Evolutionary conservation across 1,140 invertebrate genomes (phyloP), one percentile per base, ranked within the genome.

Genomic region (Heliconius nattereri): DNA sequence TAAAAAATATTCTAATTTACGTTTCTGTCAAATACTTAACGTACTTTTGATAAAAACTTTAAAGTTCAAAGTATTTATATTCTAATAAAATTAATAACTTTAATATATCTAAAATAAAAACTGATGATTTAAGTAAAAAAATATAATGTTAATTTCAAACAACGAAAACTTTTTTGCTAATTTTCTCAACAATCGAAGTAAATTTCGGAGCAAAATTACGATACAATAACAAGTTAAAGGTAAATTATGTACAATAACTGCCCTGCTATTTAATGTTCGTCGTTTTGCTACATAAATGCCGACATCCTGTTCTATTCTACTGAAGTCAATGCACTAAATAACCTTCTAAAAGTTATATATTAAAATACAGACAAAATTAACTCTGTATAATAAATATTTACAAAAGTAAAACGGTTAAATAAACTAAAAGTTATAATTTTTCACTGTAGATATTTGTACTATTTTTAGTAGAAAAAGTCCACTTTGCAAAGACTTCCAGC

Each of bases 271-370:
- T 66, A 26, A 23, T 23, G 60, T 16, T 66, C 13, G 60, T 66
- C 60, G 23, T 66, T 66, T 26, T 9, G 3, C 60, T 26, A 26
- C 3, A 66, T 11, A 66, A 66, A 66, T 66, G 11, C 13, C 60
- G 60, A 66, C 60, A 66, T 66, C 26, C 60, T 29, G 60, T 66
- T 11, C 26, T 45, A 66, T 66, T 66, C 26, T 23, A n/a, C 20
- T 29, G 26, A 11, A 6, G 60, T 66, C 60, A 66, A 66, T 66
- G 60, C 3, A 26, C 2, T 1, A 23, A 54, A 35, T 35, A 45
- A 60, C 20, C 57, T 60, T 60, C n/a, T 26, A 60, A 60, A 60
- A 60, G 52, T 60, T 60, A 45, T 45, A n/a, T n/a, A 57, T 57
- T 57, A 57, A 0, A 19, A 2, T 20, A 52, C 1, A 52, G 0